phyloP scores from a whole-genome alignment of 2,888 invertebrate species.

The Nesidiocoris tenuis region DNA sequence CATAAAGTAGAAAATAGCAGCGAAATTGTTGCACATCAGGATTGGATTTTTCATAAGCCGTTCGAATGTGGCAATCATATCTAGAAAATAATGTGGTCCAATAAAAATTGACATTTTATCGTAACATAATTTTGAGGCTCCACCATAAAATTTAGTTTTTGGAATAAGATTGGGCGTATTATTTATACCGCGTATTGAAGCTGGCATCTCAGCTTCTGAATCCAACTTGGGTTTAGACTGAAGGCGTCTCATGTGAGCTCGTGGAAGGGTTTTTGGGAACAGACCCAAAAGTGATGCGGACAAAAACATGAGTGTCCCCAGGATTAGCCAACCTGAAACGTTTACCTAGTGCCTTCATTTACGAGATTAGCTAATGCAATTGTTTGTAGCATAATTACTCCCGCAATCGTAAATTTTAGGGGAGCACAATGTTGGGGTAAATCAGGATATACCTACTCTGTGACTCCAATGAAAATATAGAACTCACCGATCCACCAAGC shows the following conservation, averaged over 20 bases:
- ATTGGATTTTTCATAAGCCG: slow-evolving; percentile 66
- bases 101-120: neutral
- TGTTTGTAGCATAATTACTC: too few species aligned
- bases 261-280: slow-evolving; percentile 69
- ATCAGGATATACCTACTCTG: too few species aligned
- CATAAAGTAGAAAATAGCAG: slow-evolving; percentile 70
- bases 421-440: too few species aligned
- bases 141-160: neutral
- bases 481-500: slow-evolving; percentile 73
- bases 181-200: slow-evolving; percentile 58
- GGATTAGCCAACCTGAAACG: slow-evolving; percentile 63
- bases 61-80: slow-evolving; percentile 65
- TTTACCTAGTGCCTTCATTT: neutral
- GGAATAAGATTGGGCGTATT: neutral
- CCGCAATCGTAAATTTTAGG: too few species aligned
- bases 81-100: slow-evolving; percentile 52
- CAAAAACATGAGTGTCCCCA: slow-evolving; percentile 61
- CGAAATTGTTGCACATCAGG: slow-evolving; percentile 70
- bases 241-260: slow-evolving; percentile 61
- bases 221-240: slow-evolving; percentile 46
- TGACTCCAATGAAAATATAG: too few species aligned
- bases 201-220: slow-evolving; percentile 53
- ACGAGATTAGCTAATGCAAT: neutral
- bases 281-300: slow-evolving; percentile 65
- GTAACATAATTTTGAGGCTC: too few species aligned